Percentiles rank a stretch among this genome's conserved stretches.
Evolutionary conservation across 2,797 vertebrate species (phyloP).

Genomic region (Sarcophilus harrisii): DNA sequence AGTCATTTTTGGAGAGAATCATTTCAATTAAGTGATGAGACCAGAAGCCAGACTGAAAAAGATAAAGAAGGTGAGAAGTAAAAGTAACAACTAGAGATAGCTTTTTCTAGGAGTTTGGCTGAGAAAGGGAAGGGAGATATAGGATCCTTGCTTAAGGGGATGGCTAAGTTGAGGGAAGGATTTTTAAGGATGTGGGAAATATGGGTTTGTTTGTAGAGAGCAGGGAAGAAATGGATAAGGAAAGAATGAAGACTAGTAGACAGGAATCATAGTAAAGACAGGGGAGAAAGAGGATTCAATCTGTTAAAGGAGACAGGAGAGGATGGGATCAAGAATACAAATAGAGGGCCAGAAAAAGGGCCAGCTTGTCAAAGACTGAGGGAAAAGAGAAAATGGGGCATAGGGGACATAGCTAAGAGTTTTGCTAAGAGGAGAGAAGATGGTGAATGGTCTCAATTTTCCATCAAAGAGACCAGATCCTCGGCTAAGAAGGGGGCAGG

Average conservation of each 20-base stretch:
- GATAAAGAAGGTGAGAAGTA: background rate
- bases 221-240: background rate
- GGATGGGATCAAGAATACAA: background rate
- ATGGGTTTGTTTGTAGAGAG: background rate
- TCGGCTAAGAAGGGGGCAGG: background rate
- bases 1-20: background rate
- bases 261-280: background rate
- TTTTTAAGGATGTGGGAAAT: background rate
- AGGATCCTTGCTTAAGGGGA: background rate
- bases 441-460: background rate
- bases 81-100: background rate
- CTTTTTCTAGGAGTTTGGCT: background rate
- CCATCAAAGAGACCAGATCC: background rate
- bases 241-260: background rate
- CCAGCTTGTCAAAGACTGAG: background rate
- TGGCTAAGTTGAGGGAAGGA: background rate
- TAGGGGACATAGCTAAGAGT: background rate
- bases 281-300: background rate
- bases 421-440: background rate
- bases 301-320: background rate
- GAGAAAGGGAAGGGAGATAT: background rate
- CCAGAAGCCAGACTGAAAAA: background rate
- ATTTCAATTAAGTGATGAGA: background rate
- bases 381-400: background rate
- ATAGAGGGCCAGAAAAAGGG: background rate